These are phyloP conservation scores for Eueremaeus valkanovi DNA, from an alignment of 2,888 invertebrate species.

Conservation along the genomic window DNA sequence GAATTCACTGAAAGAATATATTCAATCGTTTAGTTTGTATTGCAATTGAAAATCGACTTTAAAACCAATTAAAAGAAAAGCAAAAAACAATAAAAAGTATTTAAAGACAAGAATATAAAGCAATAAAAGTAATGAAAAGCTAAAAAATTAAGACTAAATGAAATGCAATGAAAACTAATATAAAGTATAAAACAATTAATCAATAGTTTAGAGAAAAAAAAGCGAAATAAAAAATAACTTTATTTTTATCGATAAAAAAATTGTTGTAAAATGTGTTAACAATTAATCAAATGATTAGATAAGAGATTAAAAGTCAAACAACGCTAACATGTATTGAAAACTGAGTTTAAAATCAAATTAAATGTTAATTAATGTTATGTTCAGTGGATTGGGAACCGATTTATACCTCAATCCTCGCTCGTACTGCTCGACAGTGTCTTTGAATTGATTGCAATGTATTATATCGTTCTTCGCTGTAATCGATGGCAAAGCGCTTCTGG, in stretches of 20 bases:
- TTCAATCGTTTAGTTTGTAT: neutral
- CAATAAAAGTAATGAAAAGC: no score
- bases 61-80: neutral
- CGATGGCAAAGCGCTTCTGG: constrained; percentile 7
- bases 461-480: constrained; percentile 9
- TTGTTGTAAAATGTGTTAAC: neutral
- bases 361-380: neutral
- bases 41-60: neutral
- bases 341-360: neutral
- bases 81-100: neutral
- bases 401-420: constrained; percentile 9
- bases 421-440: constrained; percentile 1
- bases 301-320: neutral
- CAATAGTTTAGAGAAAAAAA: neutral
- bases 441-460: constrained; percentile 12
- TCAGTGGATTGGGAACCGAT: neutral
- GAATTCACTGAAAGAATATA: neutral
- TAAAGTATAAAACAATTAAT: no score
- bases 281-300: neutral
- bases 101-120: no score
- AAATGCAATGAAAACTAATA: no score
- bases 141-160: no score
- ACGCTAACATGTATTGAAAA: neutral
- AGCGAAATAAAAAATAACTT: no score
- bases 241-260: no score